These are phyloP conservation scores for Drosophila prosaltans DNA, from an alignment of 1,140 invertebrate species.

Conservation along the genomic window DNA sequence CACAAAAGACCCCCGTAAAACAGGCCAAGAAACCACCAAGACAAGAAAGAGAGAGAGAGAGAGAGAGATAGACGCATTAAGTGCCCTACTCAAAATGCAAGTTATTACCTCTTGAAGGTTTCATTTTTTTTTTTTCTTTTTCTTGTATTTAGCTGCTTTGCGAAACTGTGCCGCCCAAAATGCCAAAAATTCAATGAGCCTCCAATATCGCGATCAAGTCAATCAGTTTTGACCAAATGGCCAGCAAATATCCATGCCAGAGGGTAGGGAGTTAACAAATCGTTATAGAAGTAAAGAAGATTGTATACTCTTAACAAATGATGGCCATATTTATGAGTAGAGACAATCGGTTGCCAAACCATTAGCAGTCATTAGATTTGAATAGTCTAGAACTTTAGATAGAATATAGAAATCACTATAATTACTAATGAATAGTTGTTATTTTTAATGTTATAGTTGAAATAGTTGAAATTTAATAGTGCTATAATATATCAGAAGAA, in stretches of 20 bases:
- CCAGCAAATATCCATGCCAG: slow-evolving; percentile 41
- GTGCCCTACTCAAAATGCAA: slow-evolving; percentile 79
- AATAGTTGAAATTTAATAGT: no score
- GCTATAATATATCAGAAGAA: no score
- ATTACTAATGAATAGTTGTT: no score
- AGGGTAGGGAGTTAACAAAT: slow-evolving; percentile 27
- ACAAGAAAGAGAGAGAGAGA: slow-evolving; percentile 17
- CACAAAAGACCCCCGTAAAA: slow-evolving; percentile 20
- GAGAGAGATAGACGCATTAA: slow-evolving; percentile 50
- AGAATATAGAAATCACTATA: no score
- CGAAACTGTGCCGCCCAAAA: slow-evolving; percentile 69
- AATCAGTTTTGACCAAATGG: slow-evolving; percentile 45
- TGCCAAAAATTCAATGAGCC: slow-evolving; percentile 78
- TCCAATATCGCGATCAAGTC: slow-evolving; percentile 59
- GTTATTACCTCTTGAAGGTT: slow-evolving; percentile 77
- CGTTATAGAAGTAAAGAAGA: slow-evolving; percentile 1
- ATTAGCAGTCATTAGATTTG: no score
- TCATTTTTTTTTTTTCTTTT: slow-evolving; percentile 23
- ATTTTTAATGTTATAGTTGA: no score
- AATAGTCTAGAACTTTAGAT: slow-evolving; percentile 6
- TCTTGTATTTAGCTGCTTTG: slow-evolving; percentile 31
- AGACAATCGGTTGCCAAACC: background rate
- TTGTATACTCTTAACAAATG: slow-evolving; percentile 3
- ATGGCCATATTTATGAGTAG: slow-evolving; percentile 5
- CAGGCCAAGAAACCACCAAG: slow-evolving; percentile 6